Evolutionary conservation across 2,113 vertebrate species (phyloP), one percentile per base, ranked within the genome.

Genomic region (Platichthys flesus): DNA sequence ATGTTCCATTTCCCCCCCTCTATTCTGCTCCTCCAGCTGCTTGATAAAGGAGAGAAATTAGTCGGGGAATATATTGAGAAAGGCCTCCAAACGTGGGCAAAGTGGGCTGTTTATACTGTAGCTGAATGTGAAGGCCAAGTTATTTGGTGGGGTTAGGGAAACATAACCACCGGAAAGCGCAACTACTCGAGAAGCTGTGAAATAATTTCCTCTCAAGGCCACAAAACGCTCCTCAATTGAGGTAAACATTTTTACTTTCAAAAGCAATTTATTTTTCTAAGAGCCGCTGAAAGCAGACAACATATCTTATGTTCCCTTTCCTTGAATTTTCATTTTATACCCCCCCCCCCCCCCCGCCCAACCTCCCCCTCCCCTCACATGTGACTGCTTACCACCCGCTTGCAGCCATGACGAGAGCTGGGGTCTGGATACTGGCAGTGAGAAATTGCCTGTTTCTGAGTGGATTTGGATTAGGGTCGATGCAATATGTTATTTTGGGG

Each of bases 241-340:
- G 90, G 89, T 92, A 92, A 94, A 93, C 91, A 92, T 92, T 93
- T 92, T 84, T 88, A 92, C 89, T 92, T 93, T 93, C 89, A 90
- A 90, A 92, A 92, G 90, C 90, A 93, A 93, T 94, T 93, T 93
- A 92, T 91, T 93, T 93, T 93, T 86, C 85, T 89, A 92, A 92
- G 90, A 92, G 89, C 90, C 78, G 70, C 92, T 89, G 87, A 91
- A 91, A 92, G 91, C 83, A 91, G 92, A 94, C 90, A 93, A 92
- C 90, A 91, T 90, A 91, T 91, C 87, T 91, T 83, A 90, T 92
- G 88, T 91, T 91, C 71, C 85, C 84, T 90, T 90, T 67, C 82
- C 82, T 85, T 77, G 85, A 92, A 90, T 92, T 92, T 89, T 89
- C 88, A 90, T 93, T 89, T 88, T 76, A 65, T 84, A 26, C 68